phyloP scores from a whole-genome alignment of 2,113 vertebrate species.

The Embiotoca jacksoni region DNA sequence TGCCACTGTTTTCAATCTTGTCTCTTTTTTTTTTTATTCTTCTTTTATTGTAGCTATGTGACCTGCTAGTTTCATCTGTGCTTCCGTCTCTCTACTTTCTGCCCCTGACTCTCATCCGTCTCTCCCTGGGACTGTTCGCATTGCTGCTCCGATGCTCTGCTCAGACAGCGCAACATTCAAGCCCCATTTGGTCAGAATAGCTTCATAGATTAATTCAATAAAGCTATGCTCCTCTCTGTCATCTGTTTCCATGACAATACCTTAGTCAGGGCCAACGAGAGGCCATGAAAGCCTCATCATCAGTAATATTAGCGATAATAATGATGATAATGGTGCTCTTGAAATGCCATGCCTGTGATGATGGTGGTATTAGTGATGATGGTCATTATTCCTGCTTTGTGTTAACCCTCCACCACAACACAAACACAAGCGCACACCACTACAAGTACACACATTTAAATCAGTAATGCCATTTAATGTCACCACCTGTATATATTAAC shows the following conservation, averaged over 20 bases:
- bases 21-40: conserved; percentile 13
- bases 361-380: conserved; percentile 72
- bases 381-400: conserved; percentile 69
- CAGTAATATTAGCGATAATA: conserved; percentile 83
- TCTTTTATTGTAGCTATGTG: conserved; percentile 21
- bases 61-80: conserved; percentile 22
- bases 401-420: conserved; percentile 43
- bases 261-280: conserved; percentile 74
- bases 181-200: conserved; percentile 79
- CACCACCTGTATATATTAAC: conserved; percentile 24
- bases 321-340: conserved; percentile 79
- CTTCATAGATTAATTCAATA: conserved; percentile 78
- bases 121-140: conserved; percentile 50
- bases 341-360: conserved; percentile 76
- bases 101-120: conserved; percentile 29
- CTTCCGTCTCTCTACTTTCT: not conserved
- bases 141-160: conserved; percentile 37
- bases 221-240: conserved; percentile 73
- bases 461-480: conserved; percentile 50
- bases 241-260: conserved; percentile 82
- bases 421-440: conserved; percentile 28
- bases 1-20: conserved; percentile 35
- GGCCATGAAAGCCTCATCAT: conserved; percentile 74
- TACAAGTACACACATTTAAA: conserved; percentile 26
- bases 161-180: conserved; percentile 65